A percentile compares a stretch with the other conserved stretches of the same genome.
These are phyloP conservation scores for Colletes collaris DNA, from an alignment of 2,888 invertebrate genomes.

Conservation along the genomic window DNA sequence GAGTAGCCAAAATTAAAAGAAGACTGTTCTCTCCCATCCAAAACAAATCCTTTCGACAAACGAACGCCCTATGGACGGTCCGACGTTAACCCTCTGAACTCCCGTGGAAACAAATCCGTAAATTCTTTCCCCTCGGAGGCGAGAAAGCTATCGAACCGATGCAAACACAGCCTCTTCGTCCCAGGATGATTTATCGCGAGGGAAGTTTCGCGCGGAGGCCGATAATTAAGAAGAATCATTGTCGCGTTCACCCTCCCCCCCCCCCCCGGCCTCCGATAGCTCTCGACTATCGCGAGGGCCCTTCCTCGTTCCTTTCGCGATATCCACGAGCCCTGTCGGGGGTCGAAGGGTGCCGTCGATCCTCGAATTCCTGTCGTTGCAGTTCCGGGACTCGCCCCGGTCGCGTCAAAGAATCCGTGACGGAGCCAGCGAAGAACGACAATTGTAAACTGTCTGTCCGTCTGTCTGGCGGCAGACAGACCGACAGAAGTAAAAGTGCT, in stretches of 20 bases:
- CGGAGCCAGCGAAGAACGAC: slow-evolving; percentile 42
- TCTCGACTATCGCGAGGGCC: slow-evolving; percentile 16
- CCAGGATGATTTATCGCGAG: slow-evolving; percentile 40
- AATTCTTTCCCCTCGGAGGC: slow-evolving; percentile 10
- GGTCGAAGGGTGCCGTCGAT: too few relatives aligned
- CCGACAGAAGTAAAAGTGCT: slow-evolving; percentile 80
- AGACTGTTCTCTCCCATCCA: background rate
- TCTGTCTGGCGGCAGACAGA: slow-evolving; percentile 69
- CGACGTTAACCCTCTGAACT: background rate
- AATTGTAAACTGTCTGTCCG: slow-evolving; percentile 65
- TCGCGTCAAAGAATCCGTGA: slow-evolving; percentile 49
- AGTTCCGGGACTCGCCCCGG: background rate
- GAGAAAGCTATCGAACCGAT: slow-evolving; percentile 26
- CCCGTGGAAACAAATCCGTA: slow-evolving; percentile 20
- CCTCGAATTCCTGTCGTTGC: background rate
- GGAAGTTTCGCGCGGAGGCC: slow-evolving; percentile 21
- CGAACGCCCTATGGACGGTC: background rate
- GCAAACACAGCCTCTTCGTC: slow-evolving; percentile 36
- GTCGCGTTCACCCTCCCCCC: slow-evolving; percentile 1
- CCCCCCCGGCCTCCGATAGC: background rate
- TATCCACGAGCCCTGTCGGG: background rate
- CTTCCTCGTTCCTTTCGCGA: slow-evolving; percentile 6
- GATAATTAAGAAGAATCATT: slow-evolving; percentile 53
- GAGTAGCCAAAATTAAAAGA: too few relatives aligned
- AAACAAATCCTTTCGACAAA: slow-evolving; percentile 32